These are phyloP conservation scores for Scartelaos histophorus DNA, from an alignment of 2,113 vertebrate genomes.

Conservation along the genomic window DNA sequence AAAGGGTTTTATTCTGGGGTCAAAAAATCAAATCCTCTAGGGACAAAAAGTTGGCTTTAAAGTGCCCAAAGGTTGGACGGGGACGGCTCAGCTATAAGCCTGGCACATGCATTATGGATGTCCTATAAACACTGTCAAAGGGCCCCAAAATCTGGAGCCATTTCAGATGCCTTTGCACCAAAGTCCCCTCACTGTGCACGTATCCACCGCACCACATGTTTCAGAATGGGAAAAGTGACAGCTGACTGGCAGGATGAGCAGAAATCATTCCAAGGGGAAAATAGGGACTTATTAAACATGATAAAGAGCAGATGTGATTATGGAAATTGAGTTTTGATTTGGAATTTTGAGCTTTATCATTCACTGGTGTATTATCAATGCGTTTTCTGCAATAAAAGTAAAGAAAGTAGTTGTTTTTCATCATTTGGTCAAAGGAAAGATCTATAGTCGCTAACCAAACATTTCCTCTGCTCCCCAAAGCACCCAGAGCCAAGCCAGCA, in stretches of 20 bases:
- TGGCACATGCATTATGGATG: slow-evolving; percentile 29
- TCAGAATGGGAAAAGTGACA: slow-evolving; percentile 26
- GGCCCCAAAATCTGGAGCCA: slow-evolving; percentile 33
- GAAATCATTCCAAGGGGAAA: slow-evolving; percentile 27
- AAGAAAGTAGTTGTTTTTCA: slow-evolving; percentile 32
- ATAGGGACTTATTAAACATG: slow-evolving; percentile 33
- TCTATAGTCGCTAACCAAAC: slow-evolving; percentile 29
- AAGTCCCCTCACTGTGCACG: background rate
- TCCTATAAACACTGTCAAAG: slow-evolving; percentile 18
- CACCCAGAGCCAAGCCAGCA: slow-evolving; percentile 40
- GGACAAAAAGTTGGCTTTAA: slow-evolving; percentile 22
- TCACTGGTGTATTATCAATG: slow-evolving; percentile 22
- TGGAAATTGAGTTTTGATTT: slow-evolving; percentile 39
- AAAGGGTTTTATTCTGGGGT: slow-evolving; percentile 6
- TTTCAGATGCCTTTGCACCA: slow-evolving; percentile 28
- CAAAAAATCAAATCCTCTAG: slow-evolving; percentile 41
- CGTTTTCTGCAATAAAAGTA: slow-evolving; percentile 33
- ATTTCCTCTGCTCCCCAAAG: slow-evolving; percentile 30
- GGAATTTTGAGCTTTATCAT: slow-evolving; percentile 32
- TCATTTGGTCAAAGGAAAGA: slow-evolving; percentile 40
- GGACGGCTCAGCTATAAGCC: slow-evolving; percentile 6
- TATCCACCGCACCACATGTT: slow-evolving; percentile 19
- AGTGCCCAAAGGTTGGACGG: slow-evolving; percentile 25
- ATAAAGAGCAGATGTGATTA: slow-evolving; percentile 26
- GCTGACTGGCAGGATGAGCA: slow-evolving; percentile 21